Percentiles rank a stretch among this genome's conserved stretches.
These are phyloP conservation scores for Pelobates cultripes DNA, from an alignment of 2,797 vertebrate genomes.

Conservation along the genomic window DNA sequence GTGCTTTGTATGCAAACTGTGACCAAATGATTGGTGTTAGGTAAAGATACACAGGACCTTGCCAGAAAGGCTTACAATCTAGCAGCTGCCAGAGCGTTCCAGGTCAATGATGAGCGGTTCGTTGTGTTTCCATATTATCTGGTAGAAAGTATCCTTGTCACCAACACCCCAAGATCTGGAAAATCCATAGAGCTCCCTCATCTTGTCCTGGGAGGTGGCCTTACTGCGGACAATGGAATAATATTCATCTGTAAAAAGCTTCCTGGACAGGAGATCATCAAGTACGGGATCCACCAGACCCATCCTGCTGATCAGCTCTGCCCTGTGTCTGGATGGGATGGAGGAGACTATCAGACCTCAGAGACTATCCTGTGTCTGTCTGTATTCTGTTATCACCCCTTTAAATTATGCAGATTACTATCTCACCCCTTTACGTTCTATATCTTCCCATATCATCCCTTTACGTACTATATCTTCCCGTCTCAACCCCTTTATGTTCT, in stretches of 20 bases:
- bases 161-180: neutral
- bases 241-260: neutral
- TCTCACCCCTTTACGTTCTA: no score
- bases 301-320: neutral
- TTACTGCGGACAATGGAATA: neutral
- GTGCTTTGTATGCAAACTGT: no score
- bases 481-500: no score
- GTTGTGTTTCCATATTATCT: conserved; percentile 3
- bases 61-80: neutral
- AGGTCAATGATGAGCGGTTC: neutral
- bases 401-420: no score
- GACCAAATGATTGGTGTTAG: no score
- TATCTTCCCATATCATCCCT: no score
- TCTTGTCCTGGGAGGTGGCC: neutral
- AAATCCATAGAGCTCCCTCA: conserved; percentile 5
- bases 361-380: neutral
- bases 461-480: no score
- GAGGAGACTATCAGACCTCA: neutral
- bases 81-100: neutral
- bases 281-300: conserved; percentile 5
- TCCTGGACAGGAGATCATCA: neutral
- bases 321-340: neutral
- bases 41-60: neutral
- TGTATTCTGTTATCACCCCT: no score
- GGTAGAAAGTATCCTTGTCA: conserved; percentile 1